phyloP scores from a whole-genome alignment of 2,888 invertebrate species.

The Dynastes hyllus region DNA sequence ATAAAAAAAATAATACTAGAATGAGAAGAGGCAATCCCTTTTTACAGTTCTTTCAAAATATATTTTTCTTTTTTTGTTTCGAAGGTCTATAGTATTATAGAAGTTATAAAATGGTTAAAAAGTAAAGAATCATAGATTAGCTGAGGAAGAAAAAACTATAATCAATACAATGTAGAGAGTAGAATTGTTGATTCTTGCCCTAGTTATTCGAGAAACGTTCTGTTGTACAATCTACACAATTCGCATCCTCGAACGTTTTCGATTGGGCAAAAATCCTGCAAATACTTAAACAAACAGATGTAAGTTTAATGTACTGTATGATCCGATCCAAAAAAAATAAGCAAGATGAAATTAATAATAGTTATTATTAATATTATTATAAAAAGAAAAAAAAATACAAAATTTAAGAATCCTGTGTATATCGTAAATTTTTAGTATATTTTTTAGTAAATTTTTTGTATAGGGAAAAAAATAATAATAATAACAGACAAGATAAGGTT shows the following conservation, averaged over 20 bases:
- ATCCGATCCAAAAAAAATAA: conserved; percentile 61
- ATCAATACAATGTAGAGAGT: conserved; percentile 51
- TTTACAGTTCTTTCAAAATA: background rate
- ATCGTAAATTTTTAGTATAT: conserved; percentile 38
- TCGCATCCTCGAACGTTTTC: conserved; percentile 6
- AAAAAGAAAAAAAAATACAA: conserved; percentile 13
- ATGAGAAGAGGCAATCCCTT: background rate
- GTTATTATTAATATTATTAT: conserved; percentile 17
- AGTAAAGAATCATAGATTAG: conserved; percentile 50
- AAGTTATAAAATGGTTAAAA: conserved; percentile 29
- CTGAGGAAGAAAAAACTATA: conserved; percentile 46
- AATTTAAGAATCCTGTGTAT: conserved; percentile 51
- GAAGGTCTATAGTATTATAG: conserved; percentile 49
- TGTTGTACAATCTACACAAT: background rate
- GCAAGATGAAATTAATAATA: conserved; percentile 22
- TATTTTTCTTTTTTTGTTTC: background rate
- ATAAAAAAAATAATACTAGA: no score
- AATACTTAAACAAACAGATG: conserved; percentile 53
- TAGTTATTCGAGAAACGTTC: background rate
- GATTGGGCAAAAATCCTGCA: conserved; percentile 21
- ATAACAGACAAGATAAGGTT: background rate
- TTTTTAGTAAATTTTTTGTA: conserved; percentile 50
- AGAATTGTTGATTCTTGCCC: conserved; percentile 26
- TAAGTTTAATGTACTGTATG: conserved; percentile 62
- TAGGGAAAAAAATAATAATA: conserved; percentile 46